These are phyloP conservation scores for Dioctria linearis DNA, from an alignment of 2,888 invertebrate species.

Conservation along the genomic window DNA sequence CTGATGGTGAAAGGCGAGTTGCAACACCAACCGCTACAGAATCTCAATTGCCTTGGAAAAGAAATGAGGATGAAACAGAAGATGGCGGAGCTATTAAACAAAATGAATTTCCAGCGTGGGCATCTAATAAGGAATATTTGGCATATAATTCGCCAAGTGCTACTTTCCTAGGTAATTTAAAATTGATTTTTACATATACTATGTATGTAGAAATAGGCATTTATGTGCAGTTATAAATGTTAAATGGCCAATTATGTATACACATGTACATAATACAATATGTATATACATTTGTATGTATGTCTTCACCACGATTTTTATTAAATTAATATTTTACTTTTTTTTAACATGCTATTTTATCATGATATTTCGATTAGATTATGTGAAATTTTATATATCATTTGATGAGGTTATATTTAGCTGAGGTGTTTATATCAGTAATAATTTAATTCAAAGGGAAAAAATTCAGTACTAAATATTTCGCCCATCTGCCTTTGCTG, in stretches of 20 bases:
- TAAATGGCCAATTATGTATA: neutral
- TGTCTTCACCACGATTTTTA: too few species aligned
- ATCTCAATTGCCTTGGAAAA: constrained; percentile 93
- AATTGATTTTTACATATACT: neutral
- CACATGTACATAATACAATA: too few species aligned
- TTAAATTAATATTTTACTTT: too few species aligned
- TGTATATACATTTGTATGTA: neutral
- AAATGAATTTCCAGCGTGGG: constrained; percentile 95
- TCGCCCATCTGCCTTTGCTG: too few species aligned
- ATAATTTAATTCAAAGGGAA: too few species aligned
- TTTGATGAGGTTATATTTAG: neutral
- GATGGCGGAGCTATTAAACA: constrained; percentile 81
- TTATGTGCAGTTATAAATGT: constrained; percentile 45
- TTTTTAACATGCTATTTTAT: neutral
- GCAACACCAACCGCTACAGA: constrained; percentile 92
- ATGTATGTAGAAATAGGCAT: neutral
- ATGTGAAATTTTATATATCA: neutral
- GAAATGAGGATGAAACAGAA: constrained; percentile 82
- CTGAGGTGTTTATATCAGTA: too few species aligned
- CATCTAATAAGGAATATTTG: constrained; percentile 93
- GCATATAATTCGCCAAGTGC: constrained; percentile 93
- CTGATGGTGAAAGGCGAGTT: constrained; percentile 80
- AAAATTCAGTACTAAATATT: too few species aligned
- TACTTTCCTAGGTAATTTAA: constrained; percentile 86
- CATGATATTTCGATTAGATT: neutral